A percentile compares a stretch with the other conserved stretches of the same genome.
Evolutionary conservation across 2,797 vertebrate genomes (phyloP).

Genomic region (Cichlasoma orientale): DNA sequence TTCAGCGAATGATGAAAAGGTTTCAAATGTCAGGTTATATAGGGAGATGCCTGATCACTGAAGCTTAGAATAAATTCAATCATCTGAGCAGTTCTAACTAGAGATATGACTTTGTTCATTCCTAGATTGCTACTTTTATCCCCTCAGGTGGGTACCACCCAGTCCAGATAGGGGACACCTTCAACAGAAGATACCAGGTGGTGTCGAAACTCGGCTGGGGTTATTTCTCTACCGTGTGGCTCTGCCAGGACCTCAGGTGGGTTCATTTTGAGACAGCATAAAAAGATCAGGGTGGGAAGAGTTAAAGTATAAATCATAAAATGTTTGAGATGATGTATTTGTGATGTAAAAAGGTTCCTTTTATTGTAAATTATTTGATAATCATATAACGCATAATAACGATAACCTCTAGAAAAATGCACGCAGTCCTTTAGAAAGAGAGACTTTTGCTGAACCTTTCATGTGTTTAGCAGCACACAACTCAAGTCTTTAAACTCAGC

Average conservation of each 20-base stretch:
- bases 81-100: background rate
- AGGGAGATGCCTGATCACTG: background rate
- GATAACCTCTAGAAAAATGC: no score
- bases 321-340: no score
- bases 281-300: background rate
- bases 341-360: background rate
- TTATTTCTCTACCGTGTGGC: constrained; percentile 87
- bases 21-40: background rate
- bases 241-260: constrained; percentile 83
- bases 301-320: no score
- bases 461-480: no score
- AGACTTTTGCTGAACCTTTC: no score
- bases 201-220: constrained; percentile 83
- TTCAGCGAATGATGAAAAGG: background rate
- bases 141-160: constrained; percentile 82
- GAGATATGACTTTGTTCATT: background rate
- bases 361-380: background rate
- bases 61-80: background rate
- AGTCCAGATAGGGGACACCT: constrained; percentile 76
- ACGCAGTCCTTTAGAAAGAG: no score
- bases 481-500: no score
- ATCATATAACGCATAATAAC: no score
- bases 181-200: constrained; percentile 84
- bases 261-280: background rate
- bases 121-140: background rate